phyloP scores from a whole-genome alignment of 2,888 invertebrate species.

The Limenitis camilla region DNA sequence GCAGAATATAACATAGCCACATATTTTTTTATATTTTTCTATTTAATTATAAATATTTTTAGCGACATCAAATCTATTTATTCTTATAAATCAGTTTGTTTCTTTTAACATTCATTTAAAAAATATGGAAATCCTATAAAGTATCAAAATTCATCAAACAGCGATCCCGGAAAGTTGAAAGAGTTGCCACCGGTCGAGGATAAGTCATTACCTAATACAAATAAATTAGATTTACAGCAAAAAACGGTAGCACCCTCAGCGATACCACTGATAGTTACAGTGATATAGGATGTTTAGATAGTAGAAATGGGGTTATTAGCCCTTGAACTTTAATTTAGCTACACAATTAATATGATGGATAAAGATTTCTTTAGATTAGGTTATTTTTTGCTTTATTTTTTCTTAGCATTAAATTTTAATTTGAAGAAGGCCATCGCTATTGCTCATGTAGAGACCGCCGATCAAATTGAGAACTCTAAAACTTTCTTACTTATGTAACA shows the following conservation, averaged over 20 bases:
- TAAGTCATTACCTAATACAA: constrained; percentile 75
- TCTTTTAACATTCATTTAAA: neutral
- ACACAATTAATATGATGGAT: neutral
- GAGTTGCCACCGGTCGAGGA: constrained; percentile 61
- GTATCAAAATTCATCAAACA: constrained; percentile 39
- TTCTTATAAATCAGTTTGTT: no score
- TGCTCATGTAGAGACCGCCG: no score
- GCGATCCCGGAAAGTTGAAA: constrained; percentile 37
- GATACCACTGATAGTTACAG: constrained; percentile 56
- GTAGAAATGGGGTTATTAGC: neutral
- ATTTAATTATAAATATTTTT: no score
- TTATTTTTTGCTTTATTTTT: no score
- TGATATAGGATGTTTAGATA: constrained; percentile 42
- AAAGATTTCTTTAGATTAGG: no score
- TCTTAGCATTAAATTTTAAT: no score
- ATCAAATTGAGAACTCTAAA: no score
- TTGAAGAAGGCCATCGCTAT: no score
- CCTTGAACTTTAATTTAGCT: neutral
- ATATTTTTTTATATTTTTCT: no score
- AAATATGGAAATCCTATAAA: constrained; percentile 18
- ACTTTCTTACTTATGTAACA: no score
- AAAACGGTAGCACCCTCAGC: constrained; percentile 61
- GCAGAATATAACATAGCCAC: no score
- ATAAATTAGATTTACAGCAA: constrained; percentile 73
- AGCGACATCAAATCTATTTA: no score